Conservation (phyloP, 2,113 vertebrate genomes). For the Caranx melampygus region DNA sequence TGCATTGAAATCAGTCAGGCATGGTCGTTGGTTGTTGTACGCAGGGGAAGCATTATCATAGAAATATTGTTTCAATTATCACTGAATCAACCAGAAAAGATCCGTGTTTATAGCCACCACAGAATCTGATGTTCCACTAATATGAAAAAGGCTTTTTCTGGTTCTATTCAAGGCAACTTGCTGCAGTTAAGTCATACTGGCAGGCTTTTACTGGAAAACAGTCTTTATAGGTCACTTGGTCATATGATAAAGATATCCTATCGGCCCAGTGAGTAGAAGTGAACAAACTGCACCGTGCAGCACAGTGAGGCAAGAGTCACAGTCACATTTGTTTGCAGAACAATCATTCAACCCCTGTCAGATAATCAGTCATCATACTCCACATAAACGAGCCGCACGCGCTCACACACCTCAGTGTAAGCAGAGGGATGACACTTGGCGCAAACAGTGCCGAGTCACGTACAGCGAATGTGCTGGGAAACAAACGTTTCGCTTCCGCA, state of each 20-base stretch:
- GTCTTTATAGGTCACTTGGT: slow-evolving; percentile 42
- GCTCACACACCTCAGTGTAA: not conserved
- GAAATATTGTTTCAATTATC: not conserved
- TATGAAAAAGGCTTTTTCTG: not conserved
- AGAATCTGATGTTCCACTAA: not conserved
- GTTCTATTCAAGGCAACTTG: not conserved
- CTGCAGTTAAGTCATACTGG: not conserved
- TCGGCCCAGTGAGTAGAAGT: slow-evolving; percentile 19
- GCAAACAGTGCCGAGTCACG: slow-evolving; percentile 11
- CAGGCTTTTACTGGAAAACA: not conserved
- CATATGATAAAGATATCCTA: slow-evolving; percentile 26
- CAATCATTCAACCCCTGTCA: slow-evolving; percentile 22
- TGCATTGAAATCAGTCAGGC: not conserved
- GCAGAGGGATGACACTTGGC: not conserved
- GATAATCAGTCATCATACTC: slow-evolving; percentile 25
- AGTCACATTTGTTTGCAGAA: slow-evolving; percentile 21
- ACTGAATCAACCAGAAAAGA: not conserved
- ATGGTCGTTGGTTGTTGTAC: not conserved
- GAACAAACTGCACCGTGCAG: slow-evolving; percentile 18
- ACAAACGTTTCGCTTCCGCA: slow-evolving; percentile 37
- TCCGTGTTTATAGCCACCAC: not conserved
- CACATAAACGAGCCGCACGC: not conserved
- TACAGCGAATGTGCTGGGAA: slow-evolving; percentile 14
- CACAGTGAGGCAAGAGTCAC: slow-evolving; percentile 11
- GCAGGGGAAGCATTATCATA: not conserved